These are phyloP conservation scores for Drosophila rubida DNA, from an alignment of 2,888 invertebrate species.

Conservation along the genomic window DNA sequence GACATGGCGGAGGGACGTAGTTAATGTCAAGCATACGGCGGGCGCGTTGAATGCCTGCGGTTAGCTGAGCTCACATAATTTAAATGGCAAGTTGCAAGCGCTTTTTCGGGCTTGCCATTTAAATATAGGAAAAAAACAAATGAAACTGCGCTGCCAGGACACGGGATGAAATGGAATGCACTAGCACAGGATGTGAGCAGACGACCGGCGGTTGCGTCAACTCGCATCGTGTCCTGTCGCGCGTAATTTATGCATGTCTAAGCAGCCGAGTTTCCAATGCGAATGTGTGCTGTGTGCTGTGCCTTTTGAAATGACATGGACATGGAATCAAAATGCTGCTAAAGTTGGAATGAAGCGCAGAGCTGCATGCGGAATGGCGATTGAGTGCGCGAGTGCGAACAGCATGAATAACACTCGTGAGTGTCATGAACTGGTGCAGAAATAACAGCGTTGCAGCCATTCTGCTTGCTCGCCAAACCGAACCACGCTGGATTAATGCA, in stretches of 20 bases:
- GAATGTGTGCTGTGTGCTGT: not conserved
- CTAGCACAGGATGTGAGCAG: constrained; percentile 34
- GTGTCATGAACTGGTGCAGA: constrained; percentile 4
- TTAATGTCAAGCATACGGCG: constrained; percentile 72
- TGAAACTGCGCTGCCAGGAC: constrained; percentile 21
- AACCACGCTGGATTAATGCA: not conserved
- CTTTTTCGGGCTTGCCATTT: constrained; percentile 43
- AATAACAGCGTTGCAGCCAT: not conserved
- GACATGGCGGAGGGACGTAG: constrained; percentile 48
- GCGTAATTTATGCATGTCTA: constrained; percentile 73
- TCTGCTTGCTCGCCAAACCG: not conserved
- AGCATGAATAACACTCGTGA: constrained; percentile 37
- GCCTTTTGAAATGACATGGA: constrained; percentile 42
- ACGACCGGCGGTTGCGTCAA: constrained; percentile 28
- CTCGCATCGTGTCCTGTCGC: constrained; percentile 46
- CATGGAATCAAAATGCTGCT: constrained; percentile 43
- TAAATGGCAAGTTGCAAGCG: constrained; percentile 42
- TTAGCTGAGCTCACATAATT: constrained; percentile 46
- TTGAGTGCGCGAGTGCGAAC: constrained; percentile 12
- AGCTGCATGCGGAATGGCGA: constrained; percentile 13
- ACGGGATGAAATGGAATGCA: constrained; percentile 21
- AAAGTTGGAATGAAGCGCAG: constrained; percentile 25
- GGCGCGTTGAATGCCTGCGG: constrained; percentile 68
- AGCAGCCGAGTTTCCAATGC: constrained; percentile 42
- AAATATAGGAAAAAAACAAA: constrained; percentile 49